Evolutionary conservation across 2,797 vertebrate species (phyloP).

Genomic region (Rhodeus uyekii): DNA sequence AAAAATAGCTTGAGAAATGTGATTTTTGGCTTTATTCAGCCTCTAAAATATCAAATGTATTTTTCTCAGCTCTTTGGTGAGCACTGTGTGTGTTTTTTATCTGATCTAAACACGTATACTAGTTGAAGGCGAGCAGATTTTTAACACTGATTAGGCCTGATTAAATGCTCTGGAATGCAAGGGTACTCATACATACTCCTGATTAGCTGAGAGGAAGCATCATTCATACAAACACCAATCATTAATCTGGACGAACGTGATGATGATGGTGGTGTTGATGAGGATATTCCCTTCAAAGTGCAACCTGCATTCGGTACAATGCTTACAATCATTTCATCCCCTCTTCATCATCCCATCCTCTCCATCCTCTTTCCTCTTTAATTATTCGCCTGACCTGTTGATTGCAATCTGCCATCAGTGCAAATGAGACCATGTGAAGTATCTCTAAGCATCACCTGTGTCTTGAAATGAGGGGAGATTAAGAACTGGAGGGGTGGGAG

Average conservation of each 20-base stretch:
- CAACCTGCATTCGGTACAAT: conserved; percentile 35
- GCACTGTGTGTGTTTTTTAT: background rate
- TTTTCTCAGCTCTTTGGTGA: background rate
- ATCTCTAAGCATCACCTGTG: conserved; percentile 33
- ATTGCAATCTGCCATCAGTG: conserved; percentile 40
- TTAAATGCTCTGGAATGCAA: conserved; percentile 21
- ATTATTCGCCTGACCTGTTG: conserved; percentile 45
- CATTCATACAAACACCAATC: conserved; percentile 46
- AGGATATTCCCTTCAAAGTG: conserved; percentile 14
- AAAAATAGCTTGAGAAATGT: conserved; percentile 9
- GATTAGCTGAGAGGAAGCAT: conserved; percentile 47
- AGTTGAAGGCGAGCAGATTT: background rate
- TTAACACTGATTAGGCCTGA: conserved; percentile 32
- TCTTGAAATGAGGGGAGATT: conserved; percentile 12
- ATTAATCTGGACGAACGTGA: conserved; percentile 28
- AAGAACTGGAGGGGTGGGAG: background rate
- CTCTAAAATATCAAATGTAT: background rate
- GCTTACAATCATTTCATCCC: conserved; percentile 33
- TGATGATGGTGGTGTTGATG: conserved; percentile 43
- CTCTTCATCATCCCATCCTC: conserved; percentile 16
- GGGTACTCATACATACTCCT: conserved; percentile 28
- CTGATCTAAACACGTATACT: background rate
- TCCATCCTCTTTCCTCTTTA: conserved; percentile 23
- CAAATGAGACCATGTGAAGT: conserved; percentile 35
- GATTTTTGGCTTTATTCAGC: background rate